Base-by-base conservation (phyloP, 1,140 invertebrate species). In the Danaus melanippus region DNA sequence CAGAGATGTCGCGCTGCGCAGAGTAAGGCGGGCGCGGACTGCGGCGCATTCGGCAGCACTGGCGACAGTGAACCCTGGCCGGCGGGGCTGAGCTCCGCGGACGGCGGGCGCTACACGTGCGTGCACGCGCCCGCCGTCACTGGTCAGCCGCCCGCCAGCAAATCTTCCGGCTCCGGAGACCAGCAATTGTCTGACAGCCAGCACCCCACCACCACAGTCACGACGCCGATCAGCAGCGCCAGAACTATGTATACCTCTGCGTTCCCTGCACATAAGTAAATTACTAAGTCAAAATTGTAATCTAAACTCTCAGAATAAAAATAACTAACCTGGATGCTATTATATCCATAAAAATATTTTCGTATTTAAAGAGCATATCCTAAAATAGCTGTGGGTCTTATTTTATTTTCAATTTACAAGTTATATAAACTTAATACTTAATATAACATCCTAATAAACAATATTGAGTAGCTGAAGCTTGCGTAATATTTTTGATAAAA, bases 101-200 rank as follows among this genome's bases (percentile, higher is more conserved):
- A 76, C 51, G 79, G 79, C 79, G 79, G 79, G 77, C 77, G 80
- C 85, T 88, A 87, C 77, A 88, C 85, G 74, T 87, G 85, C 69
- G 83, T 87, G 81, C 86, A 84, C 46, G 84, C 85, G 74, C 84
- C 86, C 82, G 87, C 88, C 80, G 84, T 76, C 67, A 84, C 84
- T 76, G 89, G 91, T 92, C 91, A 92, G 77, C 91, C 91, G 67
- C 91, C 87, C 47, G 90, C 90, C 56, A 91, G 78, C 46, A 89
- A 79, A 53, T 90, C 90, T 66, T 93, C 92, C 11, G 92, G 91
- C 67, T 92, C 91, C 48, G 92, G 91, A 46, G 91, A 92, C 91
- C 91, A 92, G 75, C 91, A 92, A 83, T 92, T 93, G 88, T 93
- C 92, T 2, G 91, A 92, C 42, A 93, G 84, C 92, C 92, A 93